A percentile compares a stretch with the other conserved stretches of the same genome.
Conservation (phyloP, 2,888 invertebrate genomes). For the Thera britannica region DNA sequence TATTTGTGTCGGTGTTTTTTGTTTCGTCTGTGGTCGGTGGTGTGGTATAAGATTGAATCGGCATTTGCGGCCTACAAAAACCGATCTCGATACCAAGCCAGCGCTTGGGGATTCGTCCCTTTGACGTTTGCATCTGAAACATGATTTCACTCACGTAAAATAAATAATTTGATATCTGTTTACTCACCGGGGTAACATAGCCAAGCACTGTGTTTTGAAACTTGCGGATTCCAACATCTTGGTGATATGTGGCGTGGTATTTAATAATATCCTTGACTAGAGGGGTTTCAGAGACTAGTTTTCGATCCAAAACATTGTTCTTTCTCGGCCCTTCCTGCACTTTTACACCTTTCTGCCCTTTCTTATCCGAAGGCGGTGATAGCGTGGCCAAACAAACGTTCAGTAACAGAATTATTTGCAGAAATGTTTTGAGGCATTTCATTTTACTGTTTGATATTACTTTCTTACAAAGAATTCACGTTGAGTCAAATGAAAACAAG, state of each 20-base stretch:
- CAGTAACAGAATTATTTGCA: conserved; percentile 66
- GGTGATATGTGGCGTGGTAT: conserved; percentile 90
- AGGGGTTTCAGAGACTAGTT: conserved; percentile 88
- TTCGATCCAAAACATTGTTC: conserved; percentile 88
- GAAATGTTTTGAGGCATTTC: conserved; percentile 65
- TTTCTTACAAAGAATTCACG: background rate
- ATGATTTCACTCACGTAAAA: too few relatives aligned
- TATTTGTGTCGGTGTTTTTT: too few relatives aligned
- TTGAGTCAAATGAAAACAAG: conserved; percentile 10
- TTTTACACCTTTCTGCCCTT: conserved; percentile 75
- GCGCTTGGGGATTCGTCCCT: too few relatives aligned
- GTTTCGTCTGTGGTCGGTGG: too few relatives aligned
- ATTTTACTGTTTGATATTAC: conserved; percentile 43
- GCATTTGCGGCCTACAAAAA: too few relatives aligned
- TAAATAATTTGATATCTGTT: conserved; percentile 7
- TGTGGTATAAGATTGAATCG: too few relatives aligned
- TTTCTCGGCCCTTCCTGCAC: conserved; percentile 85
- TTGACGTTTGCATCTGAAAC: too few relatives aligned
- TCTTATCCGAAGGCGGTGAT: conserved; percentile 78
- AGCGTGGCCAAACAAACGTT: conserved; percentile 74
- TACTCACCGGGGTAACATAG: conserved; percentile 93
- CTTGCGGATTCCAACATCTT: conserved; percentile 86
- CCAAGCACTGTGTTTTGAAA: conserved; percentile 92
- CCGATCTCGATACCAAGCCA: too few relatives aligned
- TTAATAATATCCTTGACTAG: conserved; percentile 89